Evolutionary conservation across 2,113 vertebrate species (phyloP).

Genomic region (Galemys pyrenaicus): DNA sequence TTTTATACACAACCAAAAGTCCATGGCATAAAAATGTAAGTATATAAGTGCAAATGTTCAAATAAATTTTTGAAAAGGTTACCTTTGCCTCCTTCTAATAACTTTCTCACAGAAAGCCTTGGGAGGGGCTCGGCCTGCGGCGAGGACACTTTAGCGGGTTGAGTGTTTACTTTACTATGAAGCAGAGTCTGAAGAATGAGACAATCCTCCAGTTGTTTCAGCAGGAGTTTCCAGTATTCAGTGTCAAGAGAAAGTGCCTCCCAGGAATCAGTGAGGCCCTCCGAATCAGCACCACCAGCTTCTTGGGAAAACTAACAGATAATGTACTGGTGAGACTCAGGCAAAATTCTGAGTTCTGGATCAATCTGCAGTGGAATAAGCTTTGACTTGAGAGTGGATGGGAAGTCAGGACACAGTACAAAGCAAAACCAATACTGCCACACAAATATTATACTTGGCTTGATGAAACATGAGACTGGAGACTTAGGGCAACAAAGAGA

Average conservation of each 20-base stretch:
- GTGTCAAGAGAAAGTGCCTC: slow-evolving; percentile 96
- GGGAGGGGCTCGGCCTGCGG: slow-evolving; percentile 86
- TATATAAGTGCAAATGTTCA: not conserved
- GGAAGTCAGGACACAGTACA: not conserved
- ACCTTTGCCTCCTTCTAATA: slow-evolving; percentile 96
- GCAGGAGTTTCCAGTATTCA: slow-evolving; percentile 96
- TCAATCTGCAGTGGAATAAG: not conserved
- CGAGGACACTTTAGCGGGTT: slow-evolving; percentile 77
- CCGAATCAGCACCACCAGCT: slow-evolving; percentile 84
- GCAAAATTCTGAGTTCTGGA: not conserved
- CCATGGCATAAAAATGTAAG: not conserved
- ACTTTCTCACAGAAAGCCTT: slow-evolving; percentile 91
- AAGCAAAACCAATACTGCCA: not conserved
- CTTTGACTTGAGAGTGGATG: not conserved
- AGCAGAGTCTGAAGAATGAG: slow-evolving; percentile 95
- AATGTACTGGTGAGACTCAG: not conserved
- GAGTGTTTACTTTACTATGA: slow-evolving; percentile 80
- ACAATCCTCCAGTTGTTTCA: slow-evolving; percentile 95
- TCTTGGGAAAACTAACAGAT: slow-evolving; percentile 84
- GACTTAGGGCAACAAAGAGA: not conserved
- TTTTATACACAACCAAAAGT: not conserved
- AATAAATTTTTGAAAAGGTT: not conserved
- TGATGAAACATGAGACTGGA: not conserved
- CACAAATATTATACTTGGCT: not conserved
- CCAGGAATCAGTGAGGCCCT: slow-evolving; percentile 90